Evolutionary conservation across 2,797 vertebrate genomes (phyloP).

Genomic region (Discoglossus pictus): DNA sequence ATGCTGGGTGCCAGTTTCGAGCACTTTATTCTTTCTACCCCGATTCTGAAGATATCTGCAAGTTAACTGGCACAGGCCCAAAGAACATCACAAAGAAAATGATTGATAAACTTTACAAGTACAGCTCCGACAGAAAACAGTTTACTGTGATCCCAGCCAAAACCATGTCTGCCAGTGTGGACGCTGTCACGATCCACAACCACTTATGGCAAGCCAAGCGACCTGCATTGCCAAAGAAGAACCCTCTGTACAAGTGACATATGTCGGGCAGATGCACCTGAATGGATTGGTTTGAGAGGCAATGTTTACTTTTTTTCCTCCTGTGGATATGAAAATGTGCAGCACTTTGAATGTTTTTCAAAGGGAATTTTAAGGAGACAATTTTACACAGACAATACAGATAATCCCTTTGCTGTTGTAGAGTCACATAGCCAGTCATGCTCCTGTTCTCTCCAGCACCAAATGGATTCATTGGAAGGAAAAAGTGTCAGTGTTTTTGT

Average conservation of each 20-base stretch:
- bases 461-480: slow-evolving; percentile 37
- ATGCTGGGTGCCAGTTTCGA: slow-evolving; percentile 93
- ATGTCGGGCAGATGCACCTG: slow-evolving; percentile 49
- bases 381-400: slow-evolving; percentile 44
- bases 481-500: slow-evolving; percentile 50
- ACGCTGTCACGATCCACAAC: slow-evolving; percentile 94
- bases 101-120: slow-evolving; percentile 98
- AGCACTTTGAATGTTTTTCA: slow-evolving; percentile 52
- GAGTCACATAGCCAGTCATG: background rate
- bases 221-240: slow-evolving; percentile 86
- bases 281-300: slow-evolving; percentile 53
- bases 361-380: slow-evolving; percentile 54
- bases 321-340: slow-evolving; percentile 57
- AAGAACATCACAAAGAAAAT: slow-evolving; percentile 95
- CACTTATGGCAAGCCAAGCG: slow-evolving; percentile 95
- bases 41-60: slow-evolving; percentile 90
- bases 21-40: slow-evolving; percentile 94
- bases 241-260: slow-evolving; percentile 78
- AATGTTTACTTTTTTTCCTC: slow-evolving; percentile 56
- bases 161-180: slow-evolving; percentile 95
- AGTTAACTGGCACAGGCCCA: slow-evolving; percentile 91
- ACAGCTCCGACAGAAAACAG: slow-evolving; percentile 95
- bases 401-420: background rate
- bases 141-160: slow-evolving; percentile 95
- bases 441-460: slow-evolving; percentile 19